A percentile compares a stretch with the other conserved stretches of the same genome.
Conservation (phyloP, 2,797 vertebrate genomes). For the Coendou prehensilis region DNA sequence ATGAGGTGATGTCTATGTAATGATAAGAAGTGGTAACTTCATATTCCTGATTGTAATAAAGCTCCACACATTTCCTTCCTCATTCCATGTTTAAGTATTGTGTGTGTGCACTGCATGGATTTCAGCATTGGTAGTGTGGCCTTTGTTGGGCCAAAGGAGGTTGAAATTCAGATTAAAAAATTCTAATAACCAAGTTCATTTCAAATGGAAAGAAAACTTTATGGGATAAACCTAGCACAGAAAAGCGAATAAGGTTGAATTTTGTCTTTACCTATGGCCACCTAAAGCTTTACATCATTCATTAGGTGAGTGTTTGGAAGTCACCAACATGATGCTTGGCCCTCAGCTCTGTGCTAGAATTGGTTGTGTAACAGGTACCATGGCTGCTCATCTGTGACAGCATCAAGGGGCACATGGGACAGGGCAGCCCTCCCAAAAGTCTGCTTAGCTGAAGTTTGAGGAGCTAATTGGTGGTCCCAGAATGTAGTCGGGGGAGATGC, state of each 20-base stretch:
- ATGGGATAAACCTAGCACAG: not conserved
- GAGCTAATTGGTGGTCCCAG: not conserved
- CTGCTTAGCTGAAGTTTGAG: not conserved
- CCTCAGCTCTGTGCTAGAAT: not conserved
- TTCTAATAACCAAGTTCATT: not conserved
- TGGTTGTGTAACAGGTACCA: not conserved
- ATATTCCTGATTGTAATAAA: not conserved
- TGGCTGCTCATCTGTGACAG: fast-evolving
- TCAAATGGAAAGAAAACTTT: not conserved
- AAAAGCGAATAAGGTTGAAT: not conserved
- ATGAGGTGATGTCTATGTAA: not conserved
- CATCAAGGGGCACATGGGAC: not conserved
- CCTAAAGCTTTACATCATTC: not conserved
- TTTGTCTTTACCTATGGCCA: not conserved
- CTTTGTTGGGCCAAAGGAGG: not conserved
- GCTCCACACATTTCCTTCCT: not conserved
- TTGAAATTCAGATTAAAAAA: not conserved
- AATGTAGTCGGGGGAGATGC: fast-evolving
- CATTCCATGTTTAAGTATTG: not conserved
- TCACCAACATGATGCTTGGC: fast-evolving
- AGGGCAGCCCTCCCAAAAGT: not conserved
- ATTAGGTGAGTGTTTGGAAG: not conserved
- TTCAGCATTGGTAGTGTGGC: fast-evolving
- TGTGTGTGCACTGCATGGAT: fast-evolving
- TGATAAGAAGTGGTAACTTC: no score